Evolutionary conservation across 2,113 vertebrate genomes (phyloP).

Genomic region (Patagioenas fasciata): DNA sequence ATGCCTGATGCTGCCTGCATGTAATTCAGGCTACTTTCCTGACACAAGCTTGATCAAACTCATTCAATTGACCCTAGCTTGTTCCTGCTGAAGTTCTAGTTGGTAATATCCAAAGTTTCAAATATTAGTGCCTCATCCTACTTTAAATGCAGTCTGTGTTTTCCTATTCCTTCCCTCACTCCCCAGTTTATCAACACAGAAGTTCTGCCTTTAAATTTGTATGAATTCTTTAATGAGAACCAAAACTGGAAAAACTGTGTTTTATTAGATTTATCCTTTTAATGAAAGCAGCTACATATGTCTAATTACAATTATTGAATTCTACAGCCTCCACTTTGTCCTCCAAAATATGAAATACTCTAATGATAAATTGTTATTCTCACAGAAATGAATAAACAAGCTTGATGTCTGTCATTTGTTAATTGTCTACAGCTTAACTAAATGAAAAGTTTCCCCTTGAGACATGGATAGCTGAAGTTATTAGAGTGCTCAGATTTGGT

Average conservation of each 20-base stretch:
- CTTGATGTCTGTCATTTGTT: neutral
- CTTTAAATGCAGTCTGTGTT: neutral
- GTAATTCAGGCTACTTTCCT: neutral
- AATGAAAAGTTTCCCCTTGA: neutral
- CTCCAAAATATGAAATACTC: neutral
- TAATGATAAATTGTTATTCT: neutral
- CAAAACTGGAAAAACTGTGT: neutral
- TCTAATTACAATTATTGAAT: neutral
- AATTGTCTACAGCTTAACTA: neutral
- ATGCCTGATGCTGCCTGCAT: neutral
- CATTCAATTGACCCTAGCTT: neutral
- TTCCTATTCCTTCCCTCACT: neutral
- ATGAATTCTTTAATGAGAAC: neutral
- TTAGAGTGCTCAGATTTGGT: neutral
- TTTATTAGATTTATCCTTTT: neutral
- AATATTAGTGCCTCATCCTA: neutral
- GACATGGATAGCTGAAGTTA: neutral
- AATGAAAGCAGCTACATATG: neutral
- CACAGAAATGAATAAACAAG: neutral
- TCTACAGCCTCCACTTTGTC: neutral
- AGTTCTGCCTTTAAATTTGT: neutral
- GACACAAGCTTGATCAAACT: neutral
- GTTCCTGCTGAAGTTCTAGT: neutral
- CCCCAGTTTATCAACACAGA: neutral
- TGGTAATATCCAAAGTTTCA: neutral